Conservation (phyloP, 2,797 vertebrate species). For the Bovichtus variegatus region DNA sequence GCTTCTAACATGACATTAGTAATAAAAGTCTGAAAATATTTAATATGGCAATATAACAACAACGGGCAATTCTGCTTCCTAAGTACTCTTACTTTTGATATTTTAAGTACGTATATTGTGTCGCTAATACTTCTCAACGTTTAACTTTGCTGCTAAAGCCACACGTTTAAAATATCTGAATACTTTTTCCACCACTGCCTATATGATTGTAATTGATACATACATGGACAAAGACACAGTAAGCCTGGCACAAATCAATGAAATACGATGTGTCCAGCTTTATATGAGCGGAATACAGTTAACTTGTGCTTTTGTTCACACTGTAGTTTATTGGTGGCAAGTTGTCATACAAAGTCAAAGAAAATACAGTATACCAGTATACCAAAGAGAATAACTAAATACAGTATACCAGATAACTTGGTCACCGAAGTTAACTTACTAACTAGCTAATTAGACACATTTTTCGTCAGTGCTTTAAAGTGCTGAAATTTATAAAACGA, state of each 20-base stretch:
- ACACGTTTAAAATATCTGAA: neutral
- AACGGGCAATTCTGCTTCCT: neutral
- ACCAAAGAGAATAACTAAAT: neutral
- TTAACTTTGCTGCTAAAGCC: neutral
- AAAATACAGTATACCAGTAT: neutral
- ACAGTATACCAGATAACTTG: neutral
- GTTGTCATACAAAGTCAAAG: conserved; percentile 6
- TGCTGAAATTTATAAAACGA: neutral
- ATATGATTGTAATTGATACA: neutral
- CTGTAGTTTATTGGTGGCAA: conserved; percentile 15
- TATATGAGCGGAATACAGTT: neutral
- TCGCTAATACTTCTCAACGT: neutral
- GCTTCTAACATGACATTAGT: neutral
- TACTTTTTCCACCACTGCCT: neutral
- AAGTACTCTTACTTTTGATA: neutral
- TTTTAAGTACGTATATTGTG: neutral
- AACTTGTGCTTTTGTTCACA: neutral
- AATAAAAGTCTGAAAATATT: neutral
- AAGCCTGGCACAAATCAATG: neutral
- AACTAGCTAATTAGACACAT: neutral
- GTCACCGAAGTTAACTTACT: neutral
- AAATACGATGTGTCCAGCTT: neutral
- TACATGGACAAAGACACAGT: neutral
- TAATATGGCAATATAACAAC: neutral
- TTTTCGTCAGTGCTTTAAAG: neutral